Evolutionary conservation across 1,140 invertebrate genomes (phyloP).

Genomic region (Psix sp.): DNA sequence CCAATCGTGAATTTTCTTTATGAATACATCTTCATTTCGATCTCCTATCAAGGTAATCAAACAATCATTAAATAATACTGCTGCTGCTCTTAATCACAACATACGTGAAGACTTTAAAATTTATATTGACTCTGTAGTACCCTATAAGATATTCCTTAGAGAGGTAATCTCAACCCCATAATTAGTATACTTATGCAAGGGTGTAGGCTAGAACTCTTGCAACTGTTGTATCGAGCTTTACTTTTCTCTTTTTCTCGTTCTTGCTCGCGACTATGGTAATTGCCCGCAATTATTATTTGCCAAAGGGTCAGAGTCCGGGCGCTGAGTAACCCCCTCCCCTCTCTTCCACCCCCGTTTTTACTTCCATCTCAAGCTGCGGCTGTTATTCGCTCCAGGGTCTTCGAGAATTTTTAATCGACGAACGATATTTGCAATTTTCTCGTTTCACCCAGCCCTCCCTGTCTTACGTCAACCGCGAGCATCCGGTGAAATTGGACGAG

Average conservation of each 20-base stretch:
- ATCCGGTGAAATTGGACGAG: slow-evolving; percentile 59
- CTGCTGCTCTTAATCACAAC: slow-evolving; percentile 37
- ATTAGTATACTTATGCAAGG: slow-evolving; percentile 69
- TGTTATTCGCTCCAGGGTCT: slow-evolving; percentile 56
- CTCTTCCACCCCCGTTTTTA: slow-evolving; percentile 1
- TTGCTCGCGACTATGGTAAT: slow-evolving; percentile 66
- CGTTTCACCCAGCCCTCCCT: slow-evolving; percentile 55
- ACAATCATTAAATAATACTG: too few species aligned
- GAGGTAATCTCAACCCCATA: slow-evolving; percentile 63
- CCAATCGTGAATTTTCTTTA: too few species aligned
- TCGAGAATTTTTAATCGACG: slow-evolving; percentile 66
- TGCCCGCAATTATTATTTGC: slow-evolving; percentile 68
- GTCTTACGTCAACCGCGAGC: slow-evolving; percentile 59
- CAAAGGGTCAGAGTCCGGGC: slow-evolving; percentile 68
- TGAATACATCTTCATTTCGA: too few species aligned
- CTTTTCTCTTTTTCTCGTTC: slow-evolving; percentile 63
- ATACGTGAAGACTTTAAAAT: slow-evolving; percentile 61
- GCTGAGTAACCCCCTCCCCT: slow-evolving; percentile 52
- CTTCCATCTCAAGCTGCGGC: slow-evolving; percentile 30
- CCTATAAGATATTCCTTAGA: slow-evolving; percentile 56
- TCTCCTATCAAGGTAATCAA: too few species aligned
- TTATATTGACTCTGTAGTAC: slow-evolving; percentile 60
- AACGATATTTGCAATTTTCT: slow-evolving; percentile 66
- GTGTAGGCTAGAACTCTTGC: slow-evolving; percentile 63
- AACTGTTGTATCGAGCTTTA: slow-evolving; percentile 65